Evolutionary conservation across 2,888 invertebrate species (phyloP).

Genomic region (Xylocampa areola): DNA sequence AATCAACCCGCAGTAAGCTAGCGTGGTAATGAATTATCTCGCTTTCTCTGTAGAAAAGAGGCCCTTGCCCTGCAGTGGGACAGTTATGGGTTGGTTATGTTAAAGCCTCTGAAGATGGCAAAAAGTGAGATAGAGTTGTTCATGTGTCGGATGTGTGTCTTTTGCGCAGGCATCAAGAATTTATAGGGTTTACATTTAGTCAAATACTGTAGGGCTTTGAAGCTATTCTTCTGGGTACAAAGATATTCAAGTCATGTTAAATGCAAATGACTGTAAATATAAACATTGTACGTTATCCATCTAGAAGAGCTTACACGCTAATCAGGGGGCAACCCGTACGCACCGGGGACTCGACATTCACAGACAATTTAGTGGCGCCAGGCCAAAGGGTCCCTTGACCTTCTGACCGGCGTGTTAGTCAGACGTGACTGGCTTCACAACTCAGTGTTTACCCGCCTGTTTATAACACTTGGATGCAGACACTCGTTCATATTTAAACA

Average conservation of each 20-base stretch:
- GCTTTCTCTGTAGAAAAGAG: too few relatives aligned
- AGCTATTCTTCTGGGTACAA: too few relatives aligned
- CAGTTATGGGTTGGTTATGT: too few relatives aligned
- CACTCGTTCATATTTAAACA: constrained; percentile 30
- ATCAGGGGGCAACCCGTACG: constrained; percentile 65
- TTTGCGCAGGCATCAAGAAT: too few relatives aligned
- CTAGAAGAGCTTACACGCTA: constrained; percentile 37
- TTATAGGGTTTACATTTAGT: too few relatives aligned
- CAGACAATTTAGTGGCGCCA: constrained; percentile 73
- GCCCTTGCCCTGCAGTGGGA: too few relatives aligned
- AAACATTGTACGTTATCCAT: constrained; percentile 25
- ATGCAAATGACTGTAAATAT: constrained; percentile 33
- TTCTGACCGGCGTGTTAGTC: constrained; percentile 62
- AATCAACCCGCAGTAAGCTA: too few relatives aligned
- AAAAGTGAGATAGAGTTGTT: too few relatives aligned
- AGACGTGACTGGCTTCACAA: constrained; percentile 70
- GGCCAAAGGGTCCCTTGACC: constrained; percentile 70
- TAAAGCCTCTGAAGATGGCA: too few relatives aligned
- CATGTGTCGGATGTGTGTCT: too few relatives aligned
- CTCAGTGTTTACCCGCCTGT: constrained; percentile 35
- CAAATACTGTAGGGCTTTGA: too few relatives aligned
- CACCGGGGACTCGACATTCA: constrained; percentile 60
- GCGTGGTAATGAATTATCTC: too few relatives aligned
- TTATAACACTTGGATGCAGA: constrained; percentile 44
- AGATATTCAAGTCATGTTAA: constrained; percentile 18